Conservation (phyloP, 2,888 invertebrate species). For the Bhutanitis thaidina region DNA sequence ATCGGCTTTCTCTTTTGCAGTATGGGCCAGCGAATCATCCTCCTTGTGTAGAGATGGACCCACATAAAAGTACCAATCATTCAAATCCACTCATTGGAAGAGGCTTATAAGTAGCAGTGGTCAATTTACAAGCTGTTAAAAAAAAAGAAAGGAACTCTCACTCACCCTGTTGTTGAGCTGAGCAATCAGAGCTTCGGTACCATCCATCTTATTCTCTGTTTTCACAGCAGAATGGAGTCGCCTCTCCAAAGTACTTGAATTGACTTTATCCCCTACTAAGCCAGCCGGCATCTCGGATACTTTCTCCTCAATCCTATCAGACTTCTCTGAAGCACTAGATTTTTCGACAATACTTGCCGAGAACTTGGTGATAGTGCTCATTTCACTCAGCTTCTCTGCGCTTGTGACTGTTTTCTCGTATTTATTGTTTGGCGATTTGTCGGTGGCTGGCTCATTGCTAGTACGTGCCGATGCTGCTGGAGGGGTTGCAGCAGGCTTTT, state of each 20-base stretch:
- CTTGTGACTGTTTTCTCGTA: slow-evolving; percentile 30
- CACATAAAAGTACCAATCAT: too few species aligned
- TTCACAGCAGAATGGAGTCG: slow-evolving; percentile 31
- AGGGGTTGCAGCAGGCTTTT: slow-evolving; percentile 51
- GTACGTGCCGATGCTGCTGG: slow-evolving; percentile 32
- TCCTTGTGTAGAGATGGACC: too few species aligned
- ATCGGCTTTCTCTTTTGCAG: too few species aligned
- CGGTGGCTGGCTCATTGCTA: slow-evolving; percentile 29
- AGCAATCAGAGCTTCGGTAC: slow-evolving; percentile 55
- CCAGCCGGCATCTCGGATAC: slow-evolving; percentile 28
- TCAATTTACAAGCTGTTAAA: too few species aligned
- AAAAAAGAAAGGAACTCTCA: slow-evolving; percentile 1
- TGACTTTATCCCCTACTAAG: slow-evolving; percentile 28
- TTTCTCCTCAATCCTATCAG: slow-evolving; percentile 41
- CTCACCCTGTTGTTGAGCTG: slow-evolving; percentile 74
- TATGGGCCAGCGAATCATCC: too few species aligned
- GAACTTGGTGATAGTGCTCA: slow-evolving; percentile 29
- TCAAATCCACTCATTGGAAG: too few species aligned
- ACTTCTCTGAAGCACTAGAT: slow-evolving; percentile 40
- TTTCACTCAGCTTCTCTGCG: slow-evolving; percentile 38
- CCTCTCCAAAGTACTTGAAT: slow-evolving; percentile 52
- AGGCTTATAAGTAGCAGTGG: too few species aligned
- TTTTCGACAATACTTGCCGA: slow-evolving; percentile 33
- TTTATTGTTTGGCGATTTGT: slow-evolving; percentile 34
- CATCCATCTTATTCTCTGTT: not conserved